Conservation (phyloP, 2,113 vertebrate genomes). For the Macquaria australasica region DNA sequence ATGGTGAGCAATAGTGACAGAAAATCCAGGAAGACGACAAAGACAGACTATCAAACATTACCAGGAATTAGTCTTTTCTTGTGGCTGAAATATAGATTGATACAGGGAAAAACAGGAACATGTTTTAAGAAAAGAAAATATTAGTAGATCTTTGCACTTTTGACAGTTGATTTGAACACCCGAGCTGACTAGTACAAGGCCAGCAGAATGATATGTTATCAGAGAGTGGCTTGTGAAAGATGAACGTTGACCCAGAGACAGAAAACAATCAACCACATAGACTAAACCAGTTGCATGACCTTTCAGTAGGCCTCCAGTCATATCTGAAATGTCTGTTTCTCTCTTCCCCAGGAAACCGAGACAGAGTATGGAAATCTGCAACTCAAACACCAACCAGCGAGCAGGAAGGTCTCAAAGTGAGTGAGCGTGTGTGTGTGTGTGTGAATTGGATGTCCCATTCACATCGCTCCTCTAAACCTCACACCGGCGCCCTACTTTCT, state of each 20-base stretch:
- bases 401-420: constrained; percentile 92
- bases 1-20: constrained; percentile 81
- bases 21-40: background rate
- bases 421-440: constrained; percentile 55
- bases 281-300: background rate
- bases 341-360: constrained; percentile 79
- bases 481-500: constrained; percentile 38
- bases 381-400: constrained; percentile 82
- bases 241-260: constrained; percentile 63
- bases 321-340: constrained; percentile 31
- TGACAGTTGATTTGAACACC: constrained; percentile 15
- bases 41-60: background rate
- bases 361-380: constrained; percentile 94
- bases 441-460: constrained; percentile 14
- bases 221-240: constrained; percentile 35
- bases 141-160: constrained; percentile 49
- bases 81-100: background rate
- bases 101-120: background rate
- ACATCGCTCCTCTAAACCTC: constrained; percentile 38
- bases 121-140: background rate
- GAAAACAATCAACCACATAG: background rate
- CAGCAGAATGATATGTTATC: constrained; percentile 55
- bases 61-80: background rate
- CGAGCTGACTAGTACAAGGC: background rate
- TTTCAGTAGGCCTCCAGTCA: constrained; percentile 14